phyloP scores from a whole-genome alignment of 2,797 vertebrate genomes.

The Lepus oiostolus region DNA sequence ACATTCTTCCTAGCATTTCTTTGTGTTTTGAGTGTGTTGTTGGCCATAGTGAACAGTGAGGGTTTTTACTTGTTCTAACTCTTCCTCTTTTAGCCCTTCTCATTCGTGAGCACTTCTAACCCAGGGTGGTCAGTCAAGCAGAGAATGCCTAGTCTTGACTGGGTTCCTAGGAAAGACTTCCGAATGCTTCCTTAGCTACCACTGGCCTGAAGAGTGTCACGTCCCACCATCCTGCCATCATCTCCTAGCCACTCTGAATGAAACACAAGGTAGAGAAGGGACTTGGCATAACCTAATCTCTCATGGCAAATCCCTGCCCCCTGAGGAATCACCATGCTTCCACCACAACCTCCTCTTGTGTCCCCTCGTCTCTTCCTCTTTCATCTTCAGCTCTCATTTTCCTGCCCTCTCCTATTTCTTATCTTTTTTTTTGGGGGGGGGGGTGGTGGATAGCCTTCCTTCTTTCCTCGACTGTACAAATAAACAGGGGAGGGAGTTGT shows the following conservation, averaged over 20 bases:
- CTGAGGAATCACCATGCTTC: not conserved
- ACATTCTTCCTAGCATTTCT: constrained; percentile 47
- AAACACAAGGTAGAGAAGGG: accelerated
- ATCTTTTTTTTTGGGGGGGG: not conserved
- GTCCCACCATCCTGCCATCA: not conserved
- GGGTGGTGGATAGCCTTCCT: not conserved
- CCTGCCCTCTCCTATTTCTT: not conserved
- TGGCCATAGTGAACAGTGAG: not conserved
- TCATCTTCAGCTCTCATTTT: accelerated
- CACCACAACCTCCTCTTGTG: not conserved
- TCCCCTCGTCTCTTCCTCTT: not conserved
- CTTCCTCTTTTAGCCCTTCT: not conserved
- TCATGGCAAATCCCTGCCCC: accelerated
- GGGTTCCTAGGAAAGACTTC: not conserved
- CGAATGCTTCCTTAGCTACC: not conserved
- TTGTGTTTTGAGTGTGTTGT: not conserved
- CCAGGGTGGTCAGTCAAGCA: not conserved
- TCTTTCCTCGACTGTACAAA: constrained; percentile 25
- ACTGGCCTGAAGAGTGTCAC: accelerated
- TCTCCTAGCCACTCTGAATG: too few species aligned
- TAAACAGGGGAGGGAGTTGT: not conserved
- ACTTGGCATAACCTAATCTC: accelerated
- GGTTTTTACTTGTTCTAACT: not conserved
- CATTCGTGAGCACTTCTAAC: not conserved
- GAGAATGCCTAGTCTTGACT: not conserved